Evolutionary conservation across 2,888 invertebrate species (phyloP), one percentile per base, ranked within the genome.

Genomic region (Sycophila texana): DNA sequence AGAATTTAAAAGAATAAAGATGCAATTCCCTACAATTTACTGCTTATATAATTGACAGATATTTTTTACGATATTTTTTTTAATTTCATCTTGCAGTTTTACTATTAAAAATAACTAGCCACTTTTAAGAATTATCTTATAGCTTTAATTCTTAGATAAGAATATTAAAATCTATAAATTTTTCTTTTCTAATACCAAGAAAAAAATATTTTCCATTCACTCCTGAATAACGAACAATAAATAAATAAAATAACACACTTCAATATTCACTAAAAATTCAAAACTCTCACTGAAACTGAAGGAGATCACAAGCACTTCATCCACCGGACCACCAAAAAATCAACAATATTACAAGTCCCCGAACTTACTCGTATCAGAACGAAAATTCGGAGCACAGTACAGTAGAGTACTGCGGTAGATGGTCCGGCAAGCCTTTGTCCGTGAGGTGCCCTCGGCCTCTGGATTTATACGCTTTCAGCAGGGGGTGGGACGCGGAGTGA

Each of bases 401-500:
- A n/a, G n/a, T 39, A 60, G 30, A 65, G 39, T 51, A 58, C 60
- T 22, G 67, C 61, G 60, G 39, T 68, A 74, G 81, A 58, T 60
- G 60, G 73, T 77, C 26, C 75, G 63, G 63, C 60, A 60, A 68
- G 77, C 77, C 60, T 82, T 70, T 78, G 82, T 63, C 60, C 70
- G 30, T 22, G 47, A 5, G 49, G 67, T 53, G 60, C 66, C 66
- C 72, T 77, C 74, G 39, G 13, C 39, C 70, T 55, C 55, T 66
- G 80, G 80, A 83, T 86, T 87, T 88, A 88, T 88, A 88, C 73
- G 74, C 78, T 18, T 74, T 53, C 67, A 39, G n/a, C 18, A n/a
- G 81, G 66, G 74, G 67, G 61, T 47, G 71, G 74, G 65, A 53
- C 30, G 30, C 67, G 81, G 81, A 77, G 81, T 83, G 84, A 82